Percentiles rank a stretch among this genome's conserved stretches.
These are phyloP conservation scores for Onychorhynchus coronatus DNA, from an alignment of 2,113 vertebrate species.

Conservation along the genomic window DNA sequence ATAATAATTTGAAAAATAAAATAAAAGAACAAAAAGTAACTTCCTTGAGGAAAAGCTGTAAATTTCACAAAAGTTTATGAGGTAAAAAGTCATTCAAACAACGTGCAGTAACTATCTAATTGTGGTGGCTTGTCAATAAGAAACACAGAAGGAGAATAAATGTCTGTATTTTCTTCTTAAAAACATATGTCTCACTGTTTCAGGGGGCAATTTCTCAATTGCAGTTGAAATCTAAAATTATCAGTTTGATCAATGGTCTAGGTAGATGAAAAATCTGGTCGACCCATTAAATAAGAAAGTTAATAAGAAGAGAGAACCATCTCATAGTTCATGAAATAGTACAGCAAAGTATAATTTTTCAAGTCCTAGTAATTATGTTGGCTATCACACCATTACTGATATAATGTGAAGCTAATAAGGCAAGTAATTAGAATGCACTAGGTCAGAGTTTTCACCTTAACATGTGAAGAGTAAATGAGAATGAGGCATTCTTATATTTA, in stretches of 20 bases:
- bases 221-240: conserved; percentile 27
- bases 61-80: background rate
- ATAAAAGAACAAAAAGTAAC: background rate
- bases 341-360: conserved; percentile 72
- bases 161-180: background rate
- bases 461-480: conserved; percentile 70
- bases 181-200: background rate
- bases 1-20: background rate
- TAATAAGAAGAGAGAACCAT: conserved; percentile 38
- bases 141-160: background rate
- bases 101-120: background rate
- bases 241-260: conserved; percentile 52
- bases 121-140: background rate
- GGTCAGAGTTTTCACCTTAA: conserved; percentile 76
- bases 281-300: conserved; percentile 37
- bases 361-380: conserved; percentile 71
- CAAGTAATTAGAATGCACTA: conserved; percentile 77
- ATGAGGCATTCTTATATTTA: conserved; percentile 58
- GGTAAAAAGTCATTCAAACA: background rate
- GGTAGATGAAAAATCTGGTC: conserved; percentile 47
- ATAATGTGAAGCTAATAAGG: conserved; percentile 78
- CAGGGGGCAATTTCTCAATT: background rate
- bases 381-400: conserved; percentile 71
- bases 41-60: background rate
- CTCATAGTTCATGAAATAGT: conserved; percentile 66